Evolutionary conservation across 2,797 vertebrate genomes (phyloP).

Genomic region (Perodicticus potto): DNA sequence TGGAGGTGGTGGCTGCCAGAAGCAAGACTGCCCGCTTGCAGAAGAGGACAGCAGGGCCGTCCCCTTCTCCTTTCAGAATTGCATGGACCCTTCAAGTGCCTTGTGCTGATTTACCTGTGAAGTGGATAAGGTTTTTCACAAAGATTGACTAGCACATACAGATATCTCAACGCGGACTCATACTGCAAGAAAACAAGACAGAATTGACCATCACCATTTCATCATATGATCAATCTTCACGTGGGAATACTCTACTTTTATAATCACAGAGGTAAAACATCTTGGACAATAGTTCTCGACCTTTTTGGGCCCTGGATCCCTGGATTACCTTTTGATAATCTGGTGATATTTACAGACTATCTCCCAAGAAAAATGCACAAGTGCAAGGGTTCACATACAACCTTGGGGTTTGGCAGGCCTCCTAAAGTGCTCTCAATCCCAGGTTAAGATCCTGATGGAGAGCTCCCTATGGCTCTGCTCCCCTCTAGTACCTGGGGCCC

Average conservation of each 20-base stretch:
- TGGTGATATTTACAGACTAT: neutral
- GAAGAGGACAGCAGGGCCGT: neutral
- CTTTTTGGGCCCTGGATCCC: neutral
- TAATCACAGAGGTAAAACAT: neutral
- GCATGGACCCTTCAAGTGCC: neutral
- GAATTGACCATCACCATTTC: fast-evolving
- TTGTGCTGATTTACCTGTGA: constrained; percentile 90
- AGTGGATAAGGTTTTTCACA: constrained; percentile 92
- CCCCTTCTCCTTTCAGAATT: neutral
- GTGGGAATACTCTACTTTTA: fast-evolving
- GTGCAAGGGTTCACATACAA: fast-evolving
- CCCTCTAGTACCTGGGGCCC: no score
- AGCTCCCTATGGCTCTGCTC: fast-evolving
- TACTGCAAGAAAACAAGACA: constrained; percentile 90
- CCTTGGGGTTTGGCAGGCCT: neutral
- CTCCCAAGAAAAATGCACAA: neutral
- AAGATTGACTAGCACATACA: constrained; percentile 95
- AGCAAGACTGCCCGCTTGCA: neutral
- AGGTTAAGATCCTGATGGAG: neutral
- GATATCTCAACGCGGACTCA: constrained; percentile 94
- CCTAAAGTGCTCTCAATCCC: fast-evolving
- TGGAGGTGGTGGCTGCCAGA: neutral
- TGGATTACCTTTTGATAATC: neutral
- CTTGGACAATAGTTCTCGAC: neutral
- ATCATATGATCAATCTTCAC: fast-evolving